These are phyloP conservation scores for Apis dorsata DNA, from an alignment of 1,140 invertebrate genomes.

Conservation along the genomic window DNA sequence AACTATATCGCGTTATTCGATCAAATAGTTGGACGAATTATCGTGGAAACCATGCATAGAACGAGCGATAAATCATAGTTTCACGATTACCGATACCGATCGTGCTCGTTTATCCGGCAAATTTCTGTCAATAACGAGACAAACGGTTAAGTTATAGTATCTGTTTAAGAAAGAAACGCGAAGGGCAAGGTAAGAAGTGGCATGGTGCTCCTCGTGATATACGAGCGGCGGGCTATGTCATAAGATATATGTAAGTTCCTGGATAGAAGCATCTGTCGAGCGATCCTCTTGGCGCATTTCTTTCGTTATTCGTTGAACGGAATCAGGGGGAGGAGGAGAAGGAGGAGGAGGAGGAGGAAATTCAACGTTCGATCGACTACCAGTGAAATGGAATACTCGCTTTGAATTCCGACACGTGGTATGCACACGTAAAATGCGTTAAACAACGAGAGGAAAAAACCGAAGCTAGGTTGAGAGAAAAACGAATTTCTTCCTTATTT, in stretches of 20 bases:
- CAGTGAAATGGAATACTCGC: conserved; percentile 23
- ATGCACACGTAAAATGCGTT: not conserved
- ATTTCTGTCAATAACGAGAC: conserved; percentile 44
- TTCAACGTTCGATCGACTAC: conserved; percentile 42
- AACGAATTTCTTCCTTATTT: not conserved
- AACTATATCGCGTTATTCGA: not conserved
- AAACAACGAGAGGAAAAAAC: not conserved
- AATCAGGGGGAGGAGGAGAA: not conserved
- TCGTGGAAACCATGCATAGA: conserved; percentile 12
- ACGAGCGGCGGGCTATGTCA: conserved; percentile 26
- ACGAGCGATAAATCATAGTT: conserved; percentile 30
- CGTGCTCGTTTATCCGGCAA: conserved; percentile 43
- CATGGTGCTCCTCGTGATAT: conserved; percentile 23
- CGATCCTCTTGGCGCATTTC: conserved; percentile 39
- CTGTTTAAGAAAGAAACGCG: conserved; percentile 45
- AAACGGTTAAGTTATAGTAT: conserved; percentile 49
- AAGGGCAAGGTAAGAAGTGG: conserved; percentile 13
- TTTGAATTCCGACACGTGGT: not conserved
- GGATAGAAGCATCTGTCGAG: conserved; percentile 44
- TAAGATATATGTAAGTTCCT: conserved; percentile 35
- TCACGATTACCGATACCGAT: conserved; percentile 26
- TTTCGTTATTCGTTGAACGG: conserved; percentile 40
- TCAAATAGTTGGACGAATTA: conserved; percentile 26
- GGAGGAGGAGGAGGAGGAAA: not conserved
- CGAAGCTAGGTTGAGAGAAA: not conserved